Conservation (phyloP, 1,140 invertebrate genomes). For the Diachasmimorpha longicaudata region DNA sequence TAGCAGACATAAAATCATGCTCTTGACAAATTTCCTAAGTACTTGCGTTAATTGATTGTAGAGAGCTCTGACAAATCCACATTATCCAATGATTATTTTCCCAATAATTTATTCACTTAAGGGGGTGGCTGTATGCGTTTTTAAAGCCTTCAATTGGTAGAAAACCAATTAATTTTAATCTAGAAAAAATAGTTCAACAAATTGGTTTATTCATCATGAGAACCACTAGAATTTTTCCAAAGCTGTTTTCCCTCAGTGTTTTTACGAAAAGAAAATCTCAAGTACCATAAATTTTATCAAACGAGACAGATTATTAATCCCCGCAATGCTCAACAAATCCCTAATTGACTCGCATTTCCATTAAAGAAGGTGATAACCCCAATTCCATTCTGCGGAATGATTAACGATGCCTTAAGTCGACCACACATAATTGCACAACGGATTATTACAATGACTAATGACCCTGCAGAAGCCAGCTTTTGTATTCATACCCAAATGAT, state of each 20-base stretch:
- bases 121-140: no score
- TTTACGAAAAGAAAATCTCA: background rate
- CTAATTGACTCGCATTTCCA: background rate
- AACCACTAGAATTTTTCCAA: no score
- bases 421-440: conserved; percentile 26
- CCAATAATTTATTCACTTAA: no score
- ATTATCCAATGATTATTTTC: no score
- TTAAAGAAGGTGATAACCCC: background rate
- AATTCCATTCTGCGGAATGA: background rate
- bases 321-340: background rate
- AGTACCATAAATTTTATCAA: background rate
- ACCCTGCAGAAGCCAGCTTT: conserved; percentile 5
- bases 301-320: background rate
- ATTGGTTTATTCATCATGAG: no score
- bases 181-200: no score
- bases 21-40: no score
- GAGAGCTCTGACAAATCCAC: no score
- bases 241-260: background rate
- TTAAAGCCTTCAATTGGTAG: no score
- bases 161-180: no score
- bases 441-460: conserved; percentile 31
- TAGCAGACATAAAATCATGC: no score
- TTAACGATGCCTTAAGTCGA: conserved; percentile 24
- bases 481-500: conserved; percentile 8
- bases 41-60: no score